These are phyloP conservation scores for Melanotus villosus DNA, from an alignment of 2,888 invertebrate species.

Conservation along the genomic window DNA sequence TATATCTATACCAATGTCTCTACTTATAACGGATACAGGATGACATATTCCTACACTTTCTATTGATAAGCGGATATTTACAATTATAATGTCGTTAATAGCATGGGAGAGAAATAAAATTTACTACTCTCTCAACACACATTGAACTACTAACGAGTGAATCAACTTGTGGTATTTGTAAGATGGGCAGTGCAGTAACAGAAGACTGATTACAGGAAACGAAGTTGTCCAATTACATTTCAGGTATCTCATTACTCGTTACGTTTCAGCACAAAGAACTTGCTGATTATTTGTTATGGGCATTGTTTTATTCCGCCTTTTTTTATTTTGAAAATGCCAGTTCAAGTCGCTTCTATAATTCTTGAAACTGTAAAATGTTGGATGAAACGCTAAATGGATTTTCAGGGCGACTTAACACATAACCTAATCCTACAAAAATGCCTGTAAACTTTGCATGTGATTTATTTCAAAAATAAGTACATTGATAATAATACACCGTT, in stretches of 20 bases:
- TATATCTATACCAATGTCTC: too few species aligned
- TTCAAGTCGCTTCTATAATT: too few species aligned
- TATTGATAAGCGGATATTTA: slow-evolving; percentile 35
- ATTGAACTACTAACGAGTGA: neutral
- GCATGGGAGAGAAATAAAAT: slow-evolving; percentile 19
- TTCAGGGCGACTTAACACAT: too few species aligned
- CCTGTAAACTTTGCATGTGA: too few species aligned
- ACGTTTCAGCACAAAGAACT: neutral
- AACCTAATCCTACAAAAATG: too few species aligned
- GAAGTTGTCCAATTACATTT: slow-evolving; percentile 29
- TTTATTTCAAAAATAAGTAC: too few species aligned
- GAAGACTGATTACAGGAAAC: slow-evolving; percentile 24
- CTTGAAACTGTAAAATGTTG: too few species aligned
- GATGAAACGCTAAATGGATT: too few species aligned
- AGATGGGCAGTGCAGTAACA: neutral
- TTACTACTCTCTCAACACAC: slow-evolving; percentile 9
- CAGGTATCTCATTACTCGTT: neutral
- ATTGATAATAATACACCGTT: too few species aligned
- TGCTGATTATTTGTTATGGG: neutral
- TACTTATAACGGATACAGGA: slow-evolving; percentile 16
- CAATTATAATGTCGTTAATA: slow-evolving; percentile 38
- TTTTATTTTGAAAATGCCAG: too few species aligned
- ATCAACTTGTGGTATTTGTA: neutral
- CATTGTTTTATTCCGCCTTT: neutral
- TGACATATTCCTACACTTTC: slow-evolving; percentile 31